Base-by-base conservation (phyloP, 2,888 invertebrate genomes). In the Theretra japonica region DNA sequence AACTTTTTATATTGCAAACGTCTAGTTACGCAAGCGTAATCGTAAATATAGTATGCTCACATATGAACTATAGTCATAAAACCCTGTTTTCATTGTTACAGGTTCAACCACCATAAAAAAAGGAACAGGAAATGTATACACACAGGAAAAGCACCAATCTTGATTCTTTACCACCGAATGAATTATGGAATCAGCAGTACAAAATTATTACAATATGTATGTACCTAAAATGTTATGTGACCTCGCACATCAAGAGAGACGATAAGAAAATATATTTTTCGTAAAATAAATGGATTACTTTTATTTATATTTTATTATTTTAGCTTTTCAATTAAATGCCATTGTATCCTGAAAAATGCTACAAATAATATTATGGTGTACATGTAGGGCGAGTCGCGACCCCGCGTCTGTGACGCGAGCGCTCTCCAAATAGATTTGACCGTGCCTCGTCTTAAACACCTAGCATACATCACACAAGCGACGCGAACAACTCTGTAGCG, bases 51-150 rank as follows among this genome's bases (percentile, higher is more conserved):
- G 33, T 65, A 48, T 65, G 17, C 33, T 21, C n/a, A 11, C 53
- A 25, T 48, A 30, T 69, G 21, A 62, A 23, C 2, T 65, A 15
- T 65, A 41, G 23, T 48, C 21, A 41, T 65, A 65, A n/a, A 48
- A 48, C 8, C 6, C 48, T 23, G 23, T 75, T 81, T 76, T 79
- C 78, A 80, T 88, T 84, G 80, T 93, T 93, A n/a, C 92, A 94
- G 94, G 89, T 84, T 83, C 89, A 73, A 78, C 84, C 73, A 80
- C 88, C 73, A 77, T 81, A 57, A 92, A 88, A 75, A 93, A 93
- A 82, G 91, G 92, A 73, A 80, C 88, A 71, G 93, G 93, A 76
- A 94, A 94, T 83, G 94, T 94, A 70, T 94, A 94, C 86, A 94
- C 94, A 68, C 93, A 94, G 84, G 93, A 94, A 76, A 93, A 93